These are phyloP conservation scores for Scomber scombrus DNA, from an alignment of 2,113 vertebrate genomes.

Conservation along the genomic window DNA sequence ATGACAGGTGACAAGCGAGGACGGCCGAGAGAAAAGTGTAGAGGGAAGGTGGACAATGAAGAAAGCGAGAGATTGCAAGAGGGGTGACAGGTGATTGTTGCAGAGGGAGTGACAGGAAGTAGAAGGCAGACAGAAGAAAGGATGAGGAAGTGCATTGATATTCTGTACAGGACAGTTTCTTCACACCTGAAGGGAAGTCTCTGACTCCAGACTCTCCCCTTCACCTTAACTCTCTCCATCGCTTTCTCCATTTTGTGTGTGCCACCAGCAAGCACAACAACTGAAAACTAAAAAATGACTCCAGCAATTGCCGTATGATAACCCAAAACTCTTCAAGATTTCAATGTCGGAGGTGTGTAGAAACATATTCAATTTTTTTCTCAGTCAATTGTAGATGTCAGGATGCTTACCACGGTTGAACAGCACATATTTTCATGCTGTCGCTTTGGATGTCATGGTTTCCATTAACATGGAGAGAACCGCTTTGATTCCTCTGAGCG, in stretches of 20 bases:
- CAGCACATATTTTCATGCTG: slow-evolving; percentile 38
- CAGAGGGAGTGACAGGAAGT: slow-evolving; percentile 74
- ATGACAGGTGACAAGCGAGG: slow-evolving; percentile 80
- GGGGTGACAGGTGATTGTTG: slow-evolving; percentile 77
- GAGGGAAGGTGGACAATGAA: slow-evolving; percentile 66
- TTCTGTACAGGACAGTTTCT: slow-evolving; percentile 67
- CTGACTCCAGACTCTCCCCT: slow-evolving; percentile 55
- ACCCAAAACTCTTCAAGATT: neutral
- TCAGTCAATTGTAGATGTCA: slow-evolving; percentile 15
- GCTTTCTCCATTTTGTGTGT: slow-evolving; percentile 22
- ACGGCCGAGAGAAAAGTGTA: slow-evolving; percentile 57
- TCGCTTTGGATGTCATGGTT: slow-evolving; percentile 43
- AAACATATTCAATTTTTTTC: slow-evolving; percentile 20
- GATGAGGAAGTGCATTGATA: slow-evolving; percentile 74
- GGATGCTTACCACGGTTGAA: slow-evolving; percentile 42
- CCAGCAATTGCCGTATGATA: neutral
- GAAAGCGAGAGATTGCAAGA: slow-evolving; percentile 57
- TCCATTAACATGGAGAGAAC: slow-evolving; percentile 5
- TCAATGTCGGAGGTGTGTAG: slow-evolving; percentile 5
- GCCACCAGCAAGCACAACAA: neutral
- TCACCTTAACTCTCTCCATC: slow-evolving; percentile 53
- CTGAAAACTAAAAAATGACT: slow-evolving; percentile 38
- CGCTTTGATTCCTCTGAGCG: slow-evolving; percentile 10
- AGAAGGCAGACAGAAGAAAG: slow-evolving; percentile 68
- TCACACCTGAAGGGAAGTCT: slow-evolving; percentile 76